These are phyloP conservation scores for Anarrhichthys ocellatus DNA, from an alignment of 2,113 vertebrate species.

Conservation along the genomic window DNA sequence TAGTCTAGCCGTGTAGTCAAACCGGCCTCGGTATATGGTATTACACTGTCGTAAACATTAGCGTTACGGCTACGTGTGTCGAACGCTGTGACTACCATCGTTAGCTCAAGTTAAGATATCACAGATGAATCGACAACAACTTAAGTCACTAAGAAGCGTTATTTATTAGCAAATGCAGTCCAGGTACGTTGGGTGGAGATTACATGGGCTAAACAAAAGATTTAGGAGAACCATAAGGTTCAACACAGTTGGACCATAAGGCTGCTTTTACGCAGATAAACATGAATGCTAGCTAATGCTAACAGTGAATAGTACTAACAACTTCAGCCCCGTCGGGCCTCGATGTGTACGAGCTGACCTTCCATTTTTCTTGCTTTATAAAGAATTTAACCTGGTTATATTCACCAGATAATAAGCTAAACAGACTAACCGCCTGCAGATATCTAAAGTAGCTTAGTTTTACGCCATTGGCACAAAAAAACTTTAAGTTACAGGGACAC, in stretches of 20 bases:
- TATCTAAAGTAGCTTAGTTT: background rate
- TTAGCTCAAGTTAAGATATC: conserved; percentile 55
- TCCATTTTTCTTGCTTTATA: background rate
- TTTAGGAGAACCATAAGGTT: background rate
- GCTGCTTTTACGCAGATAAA: conserved; percentile 50
- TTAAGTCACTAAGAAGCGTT: background rate
- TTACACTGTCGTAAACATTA: conserved; percentile 46
- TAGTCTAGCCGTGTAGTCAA: too few species aligned
- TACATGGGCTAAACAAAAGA: background rate
- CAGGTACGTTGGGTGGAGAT: conserved; percentile 6
- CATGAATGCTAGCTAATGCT: conserved; percentile 65
- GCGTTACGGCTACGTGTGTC: conserved; percentile 10
- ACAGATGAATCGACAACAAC: conserved; percentile 32
- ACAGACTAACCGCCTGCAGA: rapidly evolving
- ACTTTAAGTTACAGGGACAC: background rate
- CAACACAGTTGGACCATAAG: background rate
- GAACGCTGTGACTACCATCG: conserved; percentile 13
- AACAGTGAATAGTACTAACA: conserved; percentile 40
- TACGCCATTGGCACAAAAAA: background rate
- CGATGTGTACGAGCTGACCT: conserved; percentile 22
- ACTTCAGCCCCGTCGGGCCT: conserved; percentile 30
- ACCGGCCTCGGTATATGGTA: background rate
- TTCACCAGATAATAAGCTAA: background rate
- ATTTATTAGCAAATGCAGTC: conserved; percentile 1
- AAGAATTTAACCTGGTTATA: background rate